Evolutionary conservation across 2,113 vertebrate genomes (phyloP), one percentile per base, ranked within the genome.

Genomic region (Oceanodroma tethys): DNA sequence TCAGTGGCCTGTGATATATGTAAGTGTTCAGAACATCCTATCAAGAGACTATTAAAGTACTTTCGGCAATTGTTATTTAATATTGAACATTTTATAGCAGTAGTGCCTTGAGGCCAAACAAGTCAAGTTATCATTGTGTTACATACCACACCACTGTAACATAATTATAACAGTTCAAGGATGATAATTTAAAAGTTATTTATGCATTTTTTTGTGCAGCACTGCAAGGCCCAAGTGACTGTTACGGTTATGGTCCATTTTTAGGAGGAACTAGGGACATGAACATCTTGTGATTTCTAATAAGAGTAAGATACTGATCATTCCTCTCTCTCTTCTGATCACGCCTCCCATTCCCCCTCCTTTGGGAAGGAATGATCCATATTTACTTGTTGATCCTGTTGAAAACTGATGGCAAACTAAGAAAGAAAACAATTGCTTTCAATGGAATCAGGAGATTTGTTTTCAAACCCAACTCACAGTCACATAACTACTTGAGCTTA

Each of bases 41-140:
- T 52, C 36, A n/a, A 85, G 70, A 94, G 40, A 95, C 86, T 94
- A 89, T 58, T 92, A 85, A 89, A 95, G 83, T 93, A 91, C 93
- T 85, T 97, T 93, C 87, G 76, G 79, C 45, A 91, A 93, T 96
- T 93, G 93, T 85, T 96, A 95, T 95, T 97, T 97, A 87, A 97
- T 95, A 95, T 66, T 50, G 53, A 89, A 87, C 73, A 65, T 91
- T 94, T 82, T 85, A 91, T 15, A 91, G 73, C 76, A 85, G 78
- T 18, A 27, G 32, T 58, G 76, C 86, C 86, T 67, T 14, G 40
- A 94, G 73, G 86, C 81, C 81, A 95, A 81, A 74, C 73, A 75
- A 85, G 74, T 52, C 40, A 56, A 93, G 74, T 82, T 50, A 66
- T 65, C 76, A 43, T 9, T 91, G 72, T 86, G 52, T 53, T 94